A percentile compares a stretch with the other conserved stretches of the same genome.
These are phyloP conservation scores for Periophthalmus modestus DNA, from an alignment of 2,113 vertebrate species.

Conservation along the genomic window DNA sequence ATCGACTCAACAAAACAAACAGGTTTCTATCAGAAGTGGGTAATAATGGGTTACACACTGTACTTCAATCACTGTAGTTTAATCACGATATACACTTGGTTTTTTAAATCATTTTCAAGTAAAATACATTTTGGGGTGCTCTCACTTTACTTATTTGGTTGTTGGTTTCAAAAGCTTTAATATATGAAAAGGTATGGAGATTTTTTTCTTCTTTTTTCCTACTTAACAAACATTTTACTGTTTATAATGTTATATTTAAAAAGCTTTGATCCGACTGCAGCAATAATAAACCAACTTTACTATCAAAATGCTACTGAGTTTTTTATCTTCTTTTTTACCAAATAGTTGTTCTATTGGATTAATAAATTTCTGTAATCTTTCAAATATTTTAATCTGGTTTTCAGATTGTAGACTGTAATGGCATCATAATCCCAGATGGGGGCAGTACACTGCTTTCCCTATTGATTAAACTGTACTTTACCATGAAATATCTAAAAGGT, in stretches of 20 bases:
- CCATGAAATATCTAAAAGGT: too few species aligned
- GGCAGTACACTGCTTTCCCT: too few species aligned
- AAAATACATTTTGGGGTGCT: not conserved
- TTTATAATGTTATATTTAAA: too few species aligned
- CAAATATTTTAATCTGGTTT: too few species aligned
- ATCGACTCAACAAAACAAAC: slow-evolving; percentile 9
- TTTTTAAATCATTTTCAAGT: not conserved
- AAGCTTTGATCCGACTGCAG: not conserved
- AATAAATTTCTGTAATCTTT: too few species aligned
- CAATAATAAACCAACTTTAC: not conserved
- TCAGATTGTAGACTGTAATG: too few species aligned
- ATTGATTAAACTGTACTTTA: too few species aligned
- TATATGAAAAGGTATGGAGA: not conserved
- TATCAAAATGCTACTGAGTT: not conserved
- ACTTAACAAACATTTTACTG: too few species aligned
- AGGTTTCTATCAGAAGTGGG: not conserved
- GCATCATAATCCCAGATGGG: too few species aligned
- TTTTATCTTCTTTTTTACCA: too few species aligned
- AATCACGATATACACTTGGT: not conserved
- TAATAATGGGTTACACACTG: not conserved
- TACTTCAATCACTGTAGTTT: not conserved
- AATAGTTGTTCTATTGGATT: too few species aligned
- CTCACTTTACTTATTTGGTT: not conserved
- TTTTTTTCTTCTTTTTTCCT: not conserved
- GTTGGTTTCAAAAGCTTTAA: not conserved